A percentile compares a stretch with the other conserved stretches of the same genome.
Evolutionary conservation across 1,140 invertebrate genomes (phyloP).

Genomic region (Epicauta chinensis): DNA sequence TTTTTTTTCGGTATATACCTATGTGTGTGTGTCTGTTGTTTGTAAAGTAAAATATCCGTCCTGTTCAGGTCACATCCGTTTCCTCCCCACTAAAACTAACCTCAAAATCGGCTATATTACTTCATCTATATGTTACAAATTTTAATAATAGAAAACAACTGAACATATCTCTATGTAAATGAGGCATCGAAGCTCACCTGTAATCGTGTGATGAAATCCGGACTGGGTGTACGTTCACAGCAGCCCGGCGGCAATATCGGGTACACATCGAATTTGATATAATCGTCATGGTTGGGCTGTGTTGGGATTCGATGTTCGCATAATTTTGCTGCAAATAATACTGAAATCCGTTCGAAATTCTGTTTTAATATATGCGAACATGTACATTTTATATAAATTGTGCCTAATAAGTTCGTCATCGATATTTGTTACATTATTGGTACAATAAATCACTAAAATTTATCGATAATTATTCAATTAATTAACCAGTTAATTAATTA

Average conservation of each 20-base stretch:
- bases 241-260: conserved; percentile 27
- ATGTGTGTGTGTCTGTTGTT: no score
- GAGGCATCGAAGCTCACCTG: no score
- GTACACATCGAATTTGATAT: conserved; percentile 33
- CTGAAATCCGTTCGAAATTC: conserved; percentile 37
- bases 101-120: no score
- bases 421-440: background rate
- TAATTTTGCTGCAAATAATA: conserved; percentile 39
- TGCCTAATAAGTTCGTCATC: conserved; percentile 26
- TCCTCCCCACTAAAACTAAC: background rate
- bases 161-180: no score
- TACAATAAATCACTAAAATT: no score
- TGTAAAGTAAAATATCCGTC: no score
- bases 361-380: conserved; percentile 37
- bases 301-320: conserved; percentile 28
- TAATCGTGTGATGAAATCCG: conserved; percentile 38
- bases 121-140: no score
- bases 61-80: conserved; percentile 6
- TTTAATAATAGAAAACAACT: no score
- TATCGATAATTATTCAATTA: no score
- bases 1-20: no score
- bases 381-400: conserved; percentile 34
- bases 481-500: no score
- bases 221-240: conserved; percentile 31
- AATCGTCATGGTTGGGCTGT: conserved; percentile 22